Evolutionary conservation across 2,797 vertebrate genomes (phyloP), one percentile per base, ranked within the genome.

Genomic region (Sebastes steindachneri): DNA sequence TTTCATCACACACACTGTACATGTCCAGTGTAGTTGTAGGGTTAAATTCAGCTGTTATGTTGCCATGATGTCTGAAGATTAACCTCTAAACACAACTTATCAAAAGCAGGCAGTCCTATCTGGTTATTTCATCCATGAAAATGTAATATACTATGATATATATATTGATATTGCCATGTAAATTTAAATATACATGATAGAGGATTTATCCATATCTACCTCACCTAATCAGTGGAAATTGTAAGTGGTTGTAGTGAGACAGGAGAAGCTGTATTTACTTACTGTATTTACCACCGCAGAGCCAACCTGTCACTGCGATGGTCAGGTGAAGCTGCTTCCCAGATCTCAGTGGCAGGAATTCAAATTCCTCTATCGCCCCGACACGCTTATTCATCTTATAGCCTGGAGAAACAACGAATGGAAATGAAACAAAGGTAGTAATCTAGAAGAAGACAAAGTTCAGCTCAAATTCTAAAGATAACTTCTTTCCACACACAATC

Each of bases 381-480:
- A 99, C 97, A 23, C 98, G 96, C 90, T 98, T 99, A 80, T 99
- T 99, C 98, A 99, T 99, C 90, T 99, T 99, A 92, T 99, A 99
- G 2, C 99, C 99, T 99, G 73, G 10, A 80, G 75, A 75, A 37
- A 51, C 26, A 31, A 72, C 3, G 4, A 10, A n/a, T 21, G 15
- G 37, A 45, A 73, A 37, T 11, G 0, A 60, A 69, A 60, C 25
- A 63, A n/a, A 19, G 2, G 12, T 12, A n/a, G 1, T 28, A 48
- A 62, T 35, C 2, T 31, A 10, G 7, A 3, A 17, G 2, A 54
- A 31, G 19, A n/a, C 25, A 14, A 54, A 57, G 19, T 64, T 64
- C 26, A 3, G 29, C 23, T 33, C 14, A 53, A 54, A 19, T 79
- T 62, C 10, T 64, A 12, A 17, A 45, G 26, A 26, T 7, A 4